Percentiles rank a stretch among this genome's conserved stretches.
phyloP scores from a whole-genome alignment of 2,797 vertebrate genomes.

The Coendou prehensilis region DNA sequence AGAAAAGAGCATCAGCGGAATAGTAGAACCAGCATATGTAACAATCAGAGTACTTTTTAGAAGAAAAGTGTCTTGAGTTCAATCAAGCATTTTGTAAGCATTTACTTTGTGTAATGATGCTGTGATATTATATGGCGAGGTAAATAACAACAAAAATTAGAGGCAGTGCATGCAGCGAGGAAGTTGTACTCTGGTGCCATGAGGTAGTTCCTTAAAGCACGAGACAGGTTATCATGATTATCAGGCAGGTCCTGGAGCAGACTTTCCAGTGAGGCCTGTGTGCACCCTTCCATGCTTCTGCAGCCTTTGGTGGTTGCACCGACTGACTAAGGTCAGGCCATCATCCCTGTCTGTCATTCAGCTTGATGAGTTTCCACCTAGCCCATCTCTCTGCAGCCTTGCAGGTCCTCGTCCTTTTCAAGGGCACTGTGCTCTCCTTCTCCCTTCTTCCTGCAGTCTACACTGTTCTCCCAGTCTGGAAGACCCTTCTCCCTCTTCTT shows the following conservation, averaged over 20 bases:
- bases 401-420: background rate
- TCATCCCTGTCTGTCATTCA: background rate
- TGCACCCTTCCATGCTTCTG: fast-evolving
- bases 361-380: too few relatives aligned
- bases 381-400: fast-evolving
- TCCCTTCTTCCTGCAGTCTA: fast-evolving
- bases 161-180: background rate
- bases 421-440: background rate
- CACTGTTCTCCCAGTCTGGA: background rate
- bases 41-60: background rate
- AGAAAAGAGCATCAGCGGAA: too few relatives aligned
- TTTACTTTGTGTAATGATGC: background rate
- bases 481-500: too few relatives aligned
- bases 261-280: background rate
- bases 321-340: background rate
- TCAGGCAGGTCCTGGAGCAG: fast-evolving
- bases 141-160: background rate
- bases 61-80: background rate
- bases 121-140: background rate
- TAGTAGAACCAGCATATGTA: fast-evolving
- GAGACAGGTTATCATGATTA: fast-evolving
- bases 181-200: background rate
- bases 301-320: background rate
- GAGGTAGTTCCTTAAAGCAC: too few relatives aligned
- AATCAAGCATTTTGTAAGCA: fast-evolving